A percentile compares a stretch with the other conserved stretches of the same genome.
Conservation (phyloP, 2,797 vertebrate genomes). For the Onychomys torridus region DNA sequence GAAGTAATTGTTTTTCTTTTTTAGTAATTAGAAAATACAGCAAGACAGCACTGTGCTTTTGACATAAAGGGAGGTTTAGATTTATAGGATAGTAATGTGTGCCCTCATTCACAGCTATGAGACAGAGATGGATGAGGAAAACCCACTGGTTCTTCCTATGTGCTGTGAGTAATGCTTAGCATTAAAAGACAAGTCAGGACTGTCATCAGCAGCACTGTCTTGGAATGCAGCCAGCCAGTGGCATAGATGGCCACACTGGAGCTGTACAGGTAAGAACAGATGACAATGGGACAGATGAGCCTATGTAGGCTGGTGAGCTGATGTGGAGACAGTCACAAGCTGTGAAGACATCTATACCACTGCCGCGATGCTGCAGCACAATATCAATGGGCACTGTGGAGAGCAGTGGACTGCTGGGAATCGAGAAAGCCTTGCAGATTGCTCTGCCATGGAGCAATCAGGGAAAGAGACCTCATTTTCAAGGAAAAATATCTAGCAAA, state of each 20-base stretch:
- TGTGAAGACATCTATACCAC: slow-evolving; percentile 1
- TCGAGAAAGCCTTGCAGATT: neutral
- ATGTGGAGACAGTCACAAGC: neutral
- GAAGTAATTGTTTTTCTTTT: neutral
- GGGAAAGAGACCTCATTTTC: neutral
- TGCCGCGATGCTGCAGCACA: slow-evolving; percentile 4
- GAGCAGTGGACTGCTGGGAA: slow-evolving; percentile 13
- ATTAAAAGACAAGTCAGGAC: slow-evolving; percentile 23
- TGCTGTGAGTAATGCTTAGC: neutral
- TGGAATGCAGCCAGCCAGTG: neutral
- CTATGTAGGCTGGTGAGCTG: neutral
- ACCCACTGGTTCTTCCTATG: neutral
- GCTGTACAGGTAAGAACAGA: neutral
- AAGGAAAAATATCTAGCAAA: slow-evolving; percentile 20
- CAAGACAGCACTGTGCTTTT: slow-evolving; percentile 1
- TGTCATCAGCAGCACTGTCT: neutral
- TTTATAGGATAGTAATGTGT: neutral
- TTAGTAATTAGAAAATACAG: neutral
- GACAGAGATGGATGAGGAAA: neutral
- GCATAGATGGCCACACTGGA: neutral
- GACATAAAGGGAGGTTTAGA: slow-evolving; percentile 37
- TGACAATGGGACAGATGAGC: neutral
- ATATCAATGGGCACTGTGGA: neutral
- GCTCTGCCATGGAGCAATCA: neutral
- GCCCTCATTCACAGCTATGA: neutral